These are phyloP conservation scores for Sinocyclocheilus anophthalmus DNA, from an alignment of 2,113 vertebrate genomes.

Conservation along the genomic window DNA sequence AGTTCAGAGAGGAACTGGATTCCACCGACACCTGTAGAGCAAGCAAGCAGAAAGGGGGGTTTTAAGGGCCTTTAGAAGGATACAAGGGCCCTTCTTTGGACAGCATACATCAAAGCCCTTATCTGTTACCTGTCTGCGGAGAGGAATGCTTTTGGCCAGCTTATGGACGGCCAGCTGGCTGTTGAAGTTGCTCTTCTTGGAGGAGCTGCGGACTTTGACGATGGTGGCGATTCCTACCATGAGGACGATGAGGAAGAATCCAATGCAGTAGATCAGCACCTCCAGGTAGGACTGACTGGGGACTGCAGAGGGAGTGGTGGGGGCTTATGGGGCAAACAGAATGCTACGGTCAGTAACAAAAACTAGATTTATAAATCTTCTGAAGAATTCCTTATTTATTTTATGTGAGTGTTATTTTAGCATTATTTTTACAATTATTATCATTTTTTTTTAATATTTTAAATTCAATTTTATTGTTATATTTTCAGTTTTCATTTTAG, in stretches of 20 bases:
- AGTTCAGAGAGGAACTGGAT: constrained; percentile 95
- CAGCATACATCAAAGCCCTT: constrained; percentile 81
- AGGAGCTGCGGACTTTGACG: constrained; percentile 90
- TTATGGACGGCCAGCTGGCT: constrained; percentile 97
- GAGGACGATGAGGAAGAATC: constrained; percentile 93
- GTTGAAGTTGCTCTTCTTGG: constrained; percentile 95
- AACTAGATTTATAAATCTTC: background rate
- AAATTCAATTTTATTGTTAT: background rate
- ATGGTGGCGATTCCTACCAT: constrained; percentile 90
- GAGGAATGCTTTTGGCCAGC: constrained; percentile 97
- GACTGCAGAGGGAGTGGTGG: constrained; percentile 79
- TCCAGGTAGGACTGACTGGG: constrained; percentile 91
- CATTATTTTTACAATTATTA: background rate
- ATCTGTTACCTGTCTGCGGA: constrained; percentile 99
- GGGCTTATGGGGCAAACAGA: background rate
- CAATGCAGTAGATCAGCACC: constrained; percentile 96
- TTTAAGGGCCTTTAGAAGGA: background rate
- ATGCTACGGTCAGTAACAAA: background rate
- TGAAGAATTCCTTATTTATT: background rate
- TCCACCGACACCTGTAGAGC: constrained; percentile 90
- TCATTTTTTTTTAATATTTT: background rate
- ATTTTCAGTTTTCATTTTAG: background rate
- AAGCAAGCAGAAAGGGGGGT: background rate
- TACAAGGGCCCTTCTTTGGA: background rate
- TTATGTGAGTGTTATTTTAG: background rate